Evolutionary conservation across 2,888 invertebrate genomes (phyloP), one percentile per base, ranked within the genome.

Genomic region (Scaptomyza reducta): DNA sequence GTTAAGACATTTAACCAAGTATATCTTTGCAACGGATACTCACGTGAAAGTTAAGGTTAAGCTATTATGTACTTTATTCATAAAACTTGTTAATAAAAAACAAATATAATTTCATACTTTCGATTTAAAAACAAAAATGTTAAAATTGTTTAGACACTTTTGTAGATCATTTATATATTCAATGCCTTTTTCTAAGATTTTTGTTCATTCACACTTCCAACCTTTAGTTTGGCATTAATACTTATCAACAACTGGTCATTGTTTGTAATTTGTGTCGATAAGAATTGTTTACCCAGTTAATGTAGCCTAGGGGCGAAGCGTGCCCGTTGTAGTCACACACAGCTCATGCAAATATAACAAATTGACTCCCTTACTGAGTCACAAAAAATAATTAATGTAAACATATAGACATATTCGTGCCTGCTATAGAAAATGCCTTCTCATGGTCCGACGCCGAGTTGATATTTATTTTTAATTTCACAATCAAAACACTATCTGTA

Each of bases 391-490:
- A 14, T 45, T 11, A 25, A 46, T 18, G 18, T 44, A 50, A 50
- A 25, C 13, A 33, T 29, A 22, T 3, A 18, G n/a, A 31, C 18
- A n/a, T 11, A 7, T 11, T 18, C 16, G 31, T 10, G 31, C 6
- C 41, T n/a, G 16, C 4, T 29, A 10, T 40, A 54, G 59, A 65
- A 68, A 60, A 7, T 84, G 82, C 75, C 50, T 33, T 41, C 54
- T 81, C 87, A 79, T 79, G 47, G 69, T 79, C 47, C 66, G 64
- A 50, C 25, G 40, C 38, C 45, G 4, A 70, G 18, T 45, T 51
- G 56, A 54, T 79, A 68, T 86, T 76, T 81, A 51, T 58, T 88
- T 86, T 87, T 77, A 68, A 88, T 83, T 88, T 87, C 84, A 87
- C 68, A 80, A 83, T 76, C 63, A 75, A 74, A 81, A 74, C 68